Percentiles rank a stretch among this genome's conserved stretches.
Evolutionary conservation across 1,140 invertebrate species (phyloP).

Genomic region (Drosophila equinoxialis): DNA sequence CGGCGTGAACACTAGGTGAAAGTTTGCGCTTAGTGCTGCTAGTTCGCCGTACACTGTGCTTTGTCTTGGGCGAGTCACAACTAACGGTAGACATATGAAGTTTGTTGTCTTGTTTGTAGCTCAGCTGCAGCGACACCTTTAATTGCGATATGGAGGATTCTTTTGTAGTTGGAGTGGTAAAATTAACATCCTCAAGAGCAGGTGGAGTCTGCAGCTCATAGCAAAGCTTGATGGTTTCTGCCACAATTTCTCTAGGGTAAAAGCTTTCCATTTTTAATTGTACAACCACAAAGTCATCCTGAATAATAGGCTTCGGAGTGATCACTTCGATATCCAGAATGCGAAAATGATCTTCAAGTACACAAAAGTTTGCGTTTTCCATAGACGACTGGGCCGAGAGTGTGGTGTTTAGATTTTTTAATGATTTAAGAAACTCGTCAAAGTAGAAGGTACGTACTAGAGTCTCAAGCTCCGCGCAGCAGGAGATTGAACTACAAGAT

Average conservation of each 20-base stretch:
- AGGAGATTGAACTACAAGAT: conserved; percentile 90
- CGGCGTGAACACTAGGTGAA: conserved; percentile 85
- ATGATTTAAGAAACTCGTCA: conserved; percentile 89
- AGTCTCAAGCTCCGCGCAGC: conserved; percentile 88
- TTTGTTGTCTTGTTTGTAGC: conserved; percentile 91
- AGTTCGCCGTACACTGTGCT: conserved; percentile 74
- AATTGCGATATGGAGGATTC: conserved; percentile 44
- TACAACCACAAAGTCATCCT: conserved; percentile 85
- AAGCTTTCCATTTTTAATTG: conserved; percentile 85
- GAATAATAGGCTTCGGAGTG: conserved; percentile 76
- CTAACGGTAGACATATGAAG: conserved; percentile 87
- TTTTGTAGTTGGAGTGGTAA: conserved; percentile 26
- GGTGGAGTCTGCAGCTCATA: conserved; percentile 83
- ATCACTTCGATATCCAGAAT: conserved; percentile 63
- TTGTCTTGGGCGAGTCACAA: conserved; percentile 85
- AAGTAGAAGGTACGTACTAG: conserved; percentile 89
- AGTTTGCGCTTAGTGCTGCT: conserved; percentile 83
- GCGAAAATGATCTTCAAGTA: conserved; percentile 82
- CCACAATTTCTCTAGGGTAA: conserved; percentile 85
- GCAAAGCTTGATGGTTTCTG: conserved; percentile 84
- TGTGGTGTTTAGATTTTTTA: conserved; percentile 85
- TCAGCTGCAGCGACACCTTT: conserved; percentile 85
- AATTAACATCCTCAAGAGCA: conserved; percentile 39
- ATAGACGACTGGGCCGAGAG: conserved; percentile 82
- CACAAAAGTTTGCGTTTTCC: conserved; percentile 76